A percentile compares a stretch with the other conserved stretches of the same genome.
phyloP scores from a whole-genome alignment of 2,888 invertebrate genomes.

The Tricholauxania praeusta region DNA sequence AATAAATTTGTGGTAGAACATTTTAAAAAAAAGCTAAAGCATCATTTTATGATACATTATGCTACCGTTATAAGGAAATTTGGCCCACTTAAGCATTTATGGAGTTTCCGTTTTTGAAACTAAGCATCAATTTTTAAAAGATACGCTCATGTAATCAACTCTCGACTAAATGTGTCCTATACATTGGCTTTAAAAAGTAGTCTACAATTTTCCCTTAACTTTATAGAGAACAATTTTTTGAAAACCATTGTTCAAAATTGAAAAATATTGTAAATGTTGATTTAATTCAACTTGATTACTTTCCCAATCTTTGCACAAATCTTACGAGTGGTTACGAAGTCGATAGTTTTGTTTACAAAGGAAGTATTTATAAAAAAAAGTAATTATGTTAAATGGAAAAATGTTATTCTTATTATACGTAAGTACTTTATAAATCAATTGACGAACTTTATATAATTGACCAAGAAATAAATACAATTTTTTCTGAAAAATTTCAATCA shows the following conservation, averaged over 20 bases:
- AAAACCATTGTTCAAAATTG: slow-evolving; percentile 25
- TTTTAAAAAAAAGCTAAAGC: slow-evolving; percentile 34
- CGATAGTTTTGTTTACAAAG: neutral
- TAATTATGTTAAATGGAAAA: too few species aligned
- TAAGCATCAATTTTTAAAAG: slow-evolving; percentile 29
- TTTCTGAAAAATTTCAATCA: too few species aligned
- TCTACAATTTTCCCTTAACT: slow-evolving; percentile 27
- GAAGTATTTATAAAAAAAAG: neutral
- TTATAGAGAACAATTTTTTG: slow-evolving; percentile 28
- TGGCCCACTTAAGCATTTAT: slow-evolving; percentile 36
- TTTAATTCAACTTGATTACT: slow-evolving; percentile 24
- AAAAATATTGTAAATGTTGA: slow-evolving; percentile 23
- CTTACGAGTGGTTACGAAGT: neutral
- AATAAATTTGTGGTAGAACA: neutral
- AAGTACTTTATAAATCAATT: too few species aligned
- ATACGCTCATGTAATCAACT: slow-evolving; percentile 34
- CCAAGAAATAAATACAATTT: too few species aligned
- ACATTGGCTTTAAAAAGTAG: slow-evolving; percentile 30
- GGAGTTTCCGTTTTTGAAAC: slow-evolving; percentile 40
- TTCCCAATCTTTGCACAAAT: neutral
- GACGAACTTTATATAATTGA: too few species aligned
- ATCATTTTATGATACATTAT: slow-evolving; percentile 33
- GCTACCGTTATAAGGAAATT: slow-evolving; percentile 31
- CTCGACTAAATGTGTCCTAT: slow-evolving; percentile 28
- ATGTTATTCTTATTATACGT: too few species aligned